Conservation (phyloP, 2,113 vertebrate genomes). For the Platysternon megacephalum region DNA sequence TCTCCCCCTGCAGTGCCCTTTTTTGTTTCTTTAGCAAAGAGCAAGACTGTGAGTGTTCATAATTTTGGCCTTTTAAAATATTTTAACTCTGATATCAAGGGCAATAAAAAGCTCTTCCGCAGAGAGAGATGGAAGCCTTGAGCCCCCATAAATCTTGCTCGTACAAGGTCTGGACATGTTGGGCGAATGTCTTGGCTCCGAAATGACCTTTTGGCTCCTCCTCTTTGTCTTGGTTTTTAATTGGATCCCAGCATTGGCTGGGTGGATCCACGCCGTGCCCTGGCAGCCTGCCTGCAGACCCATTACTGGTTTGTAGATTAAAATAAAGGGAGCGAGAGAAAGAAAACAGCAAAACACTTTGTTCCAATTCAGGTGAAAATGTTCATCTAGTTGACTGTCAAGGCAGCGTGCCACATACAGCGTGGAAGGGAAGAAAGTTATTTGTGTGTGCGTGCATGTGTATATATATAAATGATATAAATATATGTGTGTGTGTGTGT, state of each 20-base stretch:
- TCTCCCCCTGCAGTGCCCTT: background rate
- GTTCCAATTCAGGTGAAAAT: constrained; percentile 52
- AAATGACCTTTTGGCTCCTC: constrained; percentile 46
- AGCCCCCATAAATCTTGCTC: constrained; percentile 51
- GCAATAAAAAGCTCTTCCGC: constrained; percentile 15
- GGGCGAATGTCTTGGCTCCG: constrained; percentile 52
- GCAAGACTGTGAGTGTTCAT: background rate
- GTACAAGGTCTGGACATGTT: constrained; percentile 51
- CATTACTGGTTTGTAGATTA: constrained; percentile 58
- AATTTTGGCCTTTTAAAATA: background rate
- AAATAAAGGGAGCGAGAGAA: constrained; percentile 23
- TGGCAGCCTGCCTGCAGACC: constrained; percentile 43
- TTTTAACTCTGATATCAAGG: constrained; percentile 12
- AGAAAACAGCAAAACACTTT: constrained; percentile 50
- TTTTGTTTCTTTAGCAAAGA: constrained; percentile 10
- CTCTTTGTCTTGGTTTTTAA: constrained; percentile 36
- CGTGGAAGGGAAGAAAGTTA: constrained; percentile 35
- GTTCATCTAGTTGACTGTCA: constrained; percentile 12
- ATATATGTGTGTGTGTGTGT: background rate
- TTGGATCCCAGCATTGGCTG: constrained; percentile 46
- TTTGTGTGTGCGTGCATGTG: background rate
- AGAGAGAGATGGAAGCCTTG: constrained; percentile 9
- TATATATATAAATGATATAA: background rate
- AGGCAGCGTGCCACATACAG: constrained; percentile 42
- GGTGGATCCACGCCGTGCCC: constrained; percentile 42